Conservation (phyloP, 2,888 invertebrate species). For the Neelides folsomi region DNA sequence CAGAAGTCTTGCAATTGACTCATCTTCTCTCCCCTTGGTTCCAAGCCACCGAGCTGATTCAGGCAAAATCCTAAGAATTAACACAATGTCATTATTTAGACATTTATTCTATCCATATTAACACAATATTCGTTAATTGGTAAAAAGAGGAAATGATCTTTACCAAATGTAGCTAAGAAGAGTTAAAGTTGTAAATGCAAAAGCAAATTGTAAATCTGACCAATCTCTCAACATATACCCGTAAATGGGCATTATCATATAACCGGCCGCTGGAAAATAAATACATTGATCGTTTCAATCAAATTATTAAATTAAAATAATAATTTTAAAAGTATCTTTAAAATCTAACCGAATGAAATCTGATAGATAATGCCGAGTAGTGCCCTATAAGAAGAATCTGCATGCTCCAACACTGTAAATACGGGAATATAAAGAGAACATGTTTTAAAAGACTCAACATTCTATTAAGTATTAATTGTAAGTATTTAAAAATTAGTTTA, state of each 20-base stretch:
- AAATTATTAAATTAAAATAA: too few relatives aligned
- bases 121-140: too few relatives aligned
- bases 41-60: conserved; percentile 30
- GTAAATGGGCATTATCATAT: conserved; percentile 26
- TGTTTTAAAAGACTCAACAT: too few relatives aligned
- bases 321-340: too few relatives aligned
- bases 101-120: too few relatives aligned
- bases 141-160: too few relatives aligned
- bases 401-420: conserved; percentile 27
- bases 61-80: conserved; percentile 28
- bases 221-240: conserved; percentile 25
- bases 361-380: conserved; percentile 23
- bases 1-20: conserved; percentile 19
- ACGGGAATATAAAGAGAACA: too few relatives aligned
- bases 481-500: not conserved
- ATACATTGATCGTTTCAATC: too few relatives aligned
- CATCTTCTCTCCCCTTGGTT: conserved; percentile 19
- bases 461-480: not conserved
- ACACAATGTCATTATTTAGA: not conserved
- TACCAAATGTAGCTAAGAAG: conserved; percentile 25
- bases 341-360: conserved; percentile 16
- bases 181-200: conserved; percentile 17
- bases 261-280: conserved; percentile 17
- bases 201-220: conserved; percentile 24
- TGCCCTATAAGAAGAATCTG: conserved; percentile 21